phyloP scores from a whole-genome alignment of 2,797 vertebrate species.

The Poeciliopsis gracilis region DNA sequence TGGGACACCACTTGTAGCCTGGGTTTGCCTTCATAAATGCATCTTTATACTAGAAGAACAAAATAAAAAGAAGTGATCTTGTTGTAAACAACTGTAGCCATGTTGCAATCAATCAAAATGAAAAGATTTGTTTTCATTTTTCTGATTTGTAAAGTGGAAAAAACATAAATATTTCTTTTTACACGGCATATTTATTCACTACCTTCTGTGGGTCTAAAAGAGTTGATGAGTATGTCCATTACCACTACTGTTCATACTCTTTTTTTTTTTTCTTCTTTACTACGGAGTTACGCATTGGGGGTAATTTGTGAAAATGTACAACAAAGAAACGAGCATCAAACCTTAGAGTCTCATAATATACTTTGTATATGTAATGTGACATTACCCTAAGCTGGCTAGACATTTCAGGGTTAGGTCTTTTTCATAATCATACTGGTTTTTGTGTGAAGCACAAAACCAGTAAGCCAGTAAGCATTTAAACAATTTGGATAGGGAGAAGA shows the following conservation, averaged over 20 bases:
- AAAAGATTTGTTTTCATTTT: background rate
- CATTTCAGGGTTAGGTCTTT: background rate
- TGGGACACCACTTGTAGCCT: constrained; percentile 98
- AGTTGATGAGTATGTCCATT: background rate
- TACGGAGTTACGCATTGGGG: background rate
- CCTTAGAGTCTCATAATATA: background rate
- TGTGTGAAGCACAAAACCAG: background rate
- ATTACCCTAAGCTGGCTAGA: too few species aligned
- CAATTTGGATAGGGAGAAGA: background rate
- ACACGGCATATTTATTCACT: too few species aligned
- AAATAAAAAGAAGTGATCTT: constrained; percentile 7
- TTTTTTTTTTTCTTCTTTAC: background rate
- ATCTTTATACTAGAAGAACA: constrained; percentile 92
- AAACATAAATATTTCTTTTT: too few species aligned
- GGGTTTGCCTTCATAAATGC: constrained; percentile 99
- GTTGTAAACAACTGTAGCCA: constrained; percentile 4
- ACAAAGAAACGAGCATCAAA: background rate
- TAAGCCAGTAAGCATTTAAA: background rate
- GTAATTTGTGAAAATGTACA: background rate
- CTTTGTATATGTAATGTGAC: background rate
- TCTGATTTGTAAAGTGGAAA: too few species aligned
- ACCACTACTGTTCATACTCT: background rate
- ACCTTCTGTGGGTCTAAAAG: background rate
- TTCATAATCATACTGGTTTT: background rate
- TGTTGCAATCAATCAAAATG: background rate